A percentile compares a stretch with the other conserved stretches of the same genome.
Conservation (phyloP, 2,797 vertebrate species). For the Microctenopoma steveboyesi region DNA sequence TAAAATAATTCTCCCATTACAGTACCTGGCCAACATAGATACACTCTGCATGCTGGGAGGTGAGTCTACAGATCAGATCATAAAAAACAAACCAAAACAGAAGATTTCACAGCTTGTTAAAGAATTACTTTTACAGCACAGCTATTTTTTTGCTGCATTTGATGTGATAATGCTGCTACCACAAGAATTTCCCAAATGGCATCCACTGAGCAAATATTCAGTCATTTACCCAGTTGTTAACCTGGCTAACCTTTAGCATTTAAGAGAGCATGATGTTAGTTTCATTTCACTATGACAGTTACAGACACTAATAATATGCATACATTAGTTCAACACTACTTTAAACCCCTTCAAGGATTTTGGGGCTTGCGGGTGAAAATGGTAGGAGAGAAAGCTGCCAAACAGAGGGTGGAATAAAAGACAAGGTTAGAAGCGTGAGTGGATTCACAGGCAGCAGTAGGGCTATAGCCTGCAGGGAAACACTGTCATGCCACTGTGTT, state of each 20-base stretch:
- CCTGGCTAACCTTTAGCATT: conserved; percentile 7
- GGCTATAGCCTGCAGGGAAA: conserved; percentile 48
- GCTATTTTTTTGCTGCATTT: neutral
- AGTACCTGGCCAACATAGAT: conserved; percentile 26
- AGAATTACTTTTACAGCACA: neutral
- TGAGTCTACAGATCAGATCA: conserved; percentile 24
- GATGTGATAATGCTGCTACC: neutral
- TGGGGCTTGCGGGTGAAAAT: neutral
- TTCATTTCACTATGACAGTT: conserved; percentile 12
- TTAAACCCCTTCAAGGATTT: conserved; percentile 33
- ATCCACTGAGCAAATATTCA: too few species aligned
- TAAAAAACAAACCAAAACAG: neutral
- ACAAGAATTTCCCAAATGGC: too few species aligned
- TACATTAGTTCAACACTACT: conserved; percentile 2
- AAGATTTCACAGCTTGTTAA: conserved; percentile 8
- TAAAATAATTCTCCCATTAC: conserved; percentile 60
- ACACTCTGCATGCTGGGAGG: conserved; percentile 23
- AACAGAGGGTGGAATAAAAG: conserved; percentile 19
- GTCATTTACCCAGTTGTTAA: neutral
- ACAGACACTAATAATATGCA: neutral
- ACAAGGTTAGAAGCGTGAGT: conserved; percentile 23
- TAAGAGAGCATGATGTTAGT: conserved; percentile 7
- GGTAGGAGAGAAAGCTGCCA: conserved; percentile 11
- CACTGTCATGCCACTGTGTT: conserved; percentile 18
- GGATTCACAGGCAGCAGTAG: conserved; percentile 35